Conservation (phyloP, 1,140 invertebrate species). For the Megathymus violae region DNA sequence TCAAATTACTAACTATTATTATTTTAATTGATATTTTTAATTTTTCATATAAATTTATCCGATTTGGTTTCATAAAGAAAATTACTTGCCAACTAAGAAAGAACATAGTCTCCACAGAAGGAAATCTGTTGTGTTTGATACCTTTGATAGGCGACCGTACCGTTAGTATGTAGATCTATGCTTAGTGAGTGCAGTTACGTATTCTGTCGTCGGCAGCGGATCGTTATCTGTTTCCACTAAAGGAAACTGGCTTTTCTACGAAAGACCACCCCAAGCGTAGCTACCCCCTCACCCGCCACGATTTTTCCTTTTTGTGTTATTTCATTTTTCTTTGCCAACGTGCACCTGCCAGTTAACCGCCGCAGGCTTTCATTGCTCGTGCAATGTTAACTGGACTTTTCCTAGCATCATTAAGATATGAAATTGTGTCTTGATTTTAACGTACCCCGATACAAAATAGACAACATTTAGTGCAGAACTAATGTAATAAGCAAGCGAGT, state of each 20-base stretch:
- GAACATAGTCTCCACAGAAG: constrained; percentile 49
- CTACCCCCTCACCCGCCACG: constrained; percentile 53
- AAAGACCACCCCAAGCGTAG: constrained; percentile 72
- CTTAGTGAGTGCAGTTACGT: constrained; percentile 79
- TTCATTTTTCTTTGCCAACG: constrained; percentile 80
- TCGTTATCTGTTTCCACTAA: constrained; percentile 84
- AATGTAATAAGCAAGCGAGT: constrained; percentile 20
- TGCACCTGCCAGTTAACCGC: constrained; percentile 79
- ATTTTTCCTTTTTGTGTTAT: constrained; percentile 79
- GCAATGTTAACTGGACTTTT: constrained; percentile 56
- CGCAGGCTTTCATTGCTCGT: constrained; percentile 64
- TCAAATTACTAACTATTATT: no score
- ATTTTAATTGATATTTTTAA: background rate
- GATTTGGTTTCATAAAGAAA: background rate
- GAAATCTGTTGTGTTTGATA: constrained; percentile 69
- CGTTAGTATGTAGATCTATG: constrained; percentile 75
- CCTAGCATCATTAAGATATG: constrained; percentile 36
- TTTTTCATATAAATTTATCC: background rate
- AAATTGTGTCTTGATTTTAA: constrained; percentile 41
- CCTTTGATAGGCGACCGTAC: constrained; percentile 65
- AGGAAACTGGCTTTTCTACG: constrained; percentile 81
- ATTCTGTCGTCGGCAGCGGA: constrained; percentile 81
- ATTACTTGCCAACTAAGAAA: constrained; percentile 6
- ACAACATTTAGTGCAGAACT: constrained; percentile 20
- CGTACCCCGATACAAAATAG: constrained; percentile 6